Percentiles rank a stretch among this genome's conserved stretches.
phyloP scores from a whole-genome alignment of 1,140 invertebrate species.

The Drosophila oshimai region DNA sequence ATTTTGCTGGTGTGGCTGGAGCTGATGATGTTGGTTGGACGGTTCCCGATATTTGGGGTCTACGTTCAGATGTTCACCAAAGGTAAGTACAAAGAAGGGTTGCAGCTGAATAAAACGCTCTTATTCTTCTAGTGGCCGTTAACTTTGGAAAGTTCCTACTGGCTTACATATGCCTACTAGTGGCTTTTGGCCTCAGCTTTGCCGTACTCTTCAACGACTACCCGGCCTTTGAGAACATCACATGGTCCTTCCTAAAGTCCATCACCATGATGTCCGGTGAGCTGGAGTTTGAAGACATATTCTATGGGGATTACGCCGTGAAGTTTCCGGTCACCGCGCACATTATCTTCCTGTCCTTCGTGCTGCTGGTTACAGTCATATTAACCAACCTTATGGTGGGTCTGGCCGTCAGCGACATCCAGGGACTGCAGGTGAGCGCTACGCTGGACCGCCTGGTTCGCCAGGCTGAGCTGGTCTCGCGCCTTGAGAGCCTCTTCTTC shows the following conservation, averaged over 20 bases:
- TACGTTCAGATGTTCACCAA: slow-evolving; percentile 94
- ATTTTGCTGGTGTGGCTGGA: slow-evolving; percentile 91
- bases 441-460: slow-evolving; percentile 90
- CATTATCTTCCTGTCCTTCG: slow-evolving; percentile 89
- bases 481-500: slow-evolving; percentile 91
- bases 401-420: slow-evolving; percentile 92
- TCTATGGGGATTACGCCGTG: slow-evolving; percentile 85
- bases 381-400: slow-evolving; percentile 93
- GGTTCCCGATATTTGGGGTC: slow-evolving; percentile 92
- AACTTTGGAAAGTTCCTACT: slow-evolving; percentile 93
- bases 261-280: slow-evolving; percentile 95
- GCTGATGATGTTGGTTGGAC: slow-evolving; percentile 91
- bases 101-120: not conserved
- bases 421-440: slow-evolving; percentile 91
- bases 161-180: slow-evolving; percentile 90
- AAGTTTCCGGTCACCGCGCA: slow-evolving; percentile 88
- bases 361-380: slow-evolving; percentile 92
- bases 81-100: slow-evolving; percentile 81
- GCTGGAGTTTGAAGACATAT: slow-evolving; percentile 92
- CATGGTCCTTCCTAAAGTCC: slow-evolving; percentile 88
- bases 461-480: slow-evolving; percentile 90
- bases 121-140: slow-evolving; percentile 85
- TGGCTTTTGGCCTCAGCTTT: slow-evolving; percentile 91
- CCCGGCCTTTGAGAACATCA: slow-evolving; percentile 86
- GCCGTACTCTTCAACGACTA: slow-evolving; percentile 91